Base-by-base conservation (phyloP, 2,113 vertebrate species). In the Geococcyx californianus region DNA sequence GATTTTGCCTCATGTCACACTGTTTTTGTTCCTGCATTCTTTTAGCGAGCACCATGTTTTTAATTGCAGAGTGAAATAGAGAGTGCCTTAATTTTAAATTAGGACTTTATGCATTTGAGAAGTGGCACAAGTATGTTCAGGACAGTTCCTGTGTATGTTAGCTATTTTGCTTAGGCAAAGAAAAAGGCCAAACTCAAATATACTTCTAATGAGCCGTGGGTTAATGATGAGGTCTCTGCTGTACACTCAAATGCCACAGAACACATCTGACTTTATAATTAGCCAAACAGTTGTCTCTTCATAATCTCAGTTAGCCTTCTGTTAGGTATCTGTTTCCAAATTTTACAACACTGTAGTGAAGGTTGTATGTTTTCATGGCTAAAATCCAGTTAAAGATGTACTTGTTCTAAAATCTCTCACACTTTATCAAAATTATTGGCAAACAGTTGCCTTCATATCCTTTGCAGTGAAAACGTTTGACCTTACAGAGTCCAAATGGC, bases 231-330 rank as follows among this genome's bases (percentile, higher is more conserved):
- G 42, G 84, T 96, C 96, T 98, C 95, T 97, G 94, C 95, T 97
- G 97, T 98, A 97, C 97, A 96, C 94, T 97, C 95, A 97, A 97
- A 97, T 97, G 97, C 96, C 96, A 97, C 89, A 89, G 94, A 98
- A 97, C 91, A 93, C 91, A 97, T 98, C 94, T 97, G 97, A 98
- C 95, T 98, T 95, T 96, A 86, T 95, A 98, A 98, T 97, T 96
- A 98, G 95, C 96, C 97, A 97, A 97, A 97, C 82, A 97, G 91
- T 98, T 97, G 94, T 98, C 95, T 96, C 93, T 96, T 97, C 90
- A 92, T 97, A 98, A 97, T 97, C 95, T 96, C 94, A 68, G 90
- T 94, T 97, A 96, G 93, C 97, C 97, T 98, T 98, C 97, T 98
- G 97, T 96, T 97, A 95, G 87, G 78, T 97, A 96, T 95, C 95